Evolutionary conservation across 1,140 invertebrate genomes (phyloP).

Genomic region (Chymomyza costata): DNA sequence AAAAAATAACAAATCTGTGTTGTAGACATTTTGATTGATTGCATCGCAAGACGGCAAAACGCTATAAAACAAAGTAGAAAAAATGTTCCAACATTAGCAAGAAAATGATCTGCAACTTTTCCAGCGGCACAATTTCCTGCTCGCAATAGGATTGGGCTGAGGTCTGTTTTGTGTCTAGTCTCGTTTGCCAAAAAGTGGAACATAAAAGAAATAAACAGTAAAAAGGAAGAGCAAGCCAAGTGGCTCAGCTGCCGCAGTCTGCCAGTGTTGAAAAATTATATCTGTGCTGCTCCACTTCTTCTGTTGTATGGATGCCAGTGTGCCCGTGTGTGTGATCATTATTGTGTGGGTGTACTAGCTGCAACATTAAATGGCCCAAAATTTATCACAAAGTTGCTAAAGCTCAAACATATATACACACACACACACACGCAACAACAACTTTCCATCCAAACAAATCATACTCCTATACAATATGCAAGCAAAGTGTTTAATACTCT

Average conservation of each 20-base stretch:
- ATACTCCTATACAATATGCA: no score
- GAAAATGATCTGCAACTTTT: no score
- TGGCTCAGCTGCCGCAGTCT: constrained; percentile 9
- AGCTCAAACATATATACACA: constrained; percentile 6
- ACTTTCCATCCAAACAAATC: no score
- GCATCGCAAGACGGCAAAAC: not conserved
- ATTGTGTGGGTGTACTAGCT: constrained; percentile 60
- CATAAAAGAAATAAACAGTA: no score
- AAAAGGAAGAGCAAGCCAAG: no score
- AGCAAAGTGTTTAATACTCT: no score
- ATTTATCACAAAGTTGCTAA: constrained; percentile 60
- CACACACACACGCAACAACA: constrained; percentile 16
- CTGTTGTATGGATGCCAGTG: constrained; percentile 13
- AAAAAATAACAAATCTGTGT: constrained; percentile 1
- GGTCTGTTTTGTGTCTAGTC: no score
- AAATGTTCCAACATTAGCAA: no score
- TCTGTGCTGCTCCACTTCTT: no score
- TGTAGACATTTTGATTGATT: constrained; percentile 39
- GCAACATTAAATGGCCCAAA: constrained; percentile 52
- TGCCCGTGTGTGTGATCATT: constrained; percentile 11
- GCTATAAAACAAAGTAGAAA: not conserved
- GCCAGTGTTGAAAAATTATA: constrained; percentile 56
- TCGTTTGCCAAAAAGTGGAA: no score
- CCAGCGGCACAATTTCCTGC: no score
- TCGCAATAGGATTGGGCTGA: no score